phyloP scores from a whole-genome alignment of 2,888 invertebrate species.

The Sarcophaga subvicina region DNA sequence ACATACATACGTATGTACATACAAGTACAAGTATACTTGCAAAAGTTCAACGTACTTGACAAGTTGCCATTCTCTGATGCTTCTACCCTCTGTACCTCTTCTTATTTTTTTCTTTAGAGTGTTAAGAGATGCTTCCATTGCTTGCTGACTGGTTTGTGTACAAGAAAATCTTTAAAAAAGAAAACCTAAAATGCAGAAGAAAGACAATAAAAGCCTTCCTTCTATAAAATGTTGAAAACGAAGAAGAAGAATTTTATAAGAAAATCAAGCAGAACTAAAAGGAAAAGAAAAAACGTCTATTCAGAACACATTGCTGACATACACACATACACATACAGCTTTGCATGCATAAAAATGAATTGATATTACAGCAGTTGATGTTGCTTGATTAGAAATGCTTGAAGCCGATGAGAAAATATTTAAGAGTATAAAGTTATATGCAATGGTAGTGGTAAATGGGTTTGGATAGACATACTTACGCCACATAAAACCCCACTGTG shows the following conservation, averaged over 20 bases:
- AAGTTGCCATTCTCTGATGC: constrained; percentile 23
- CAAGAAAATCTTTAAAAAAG: not conserved
- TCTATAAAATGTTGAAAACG: constrained; percentile 17
- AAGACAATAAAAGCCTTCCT: constrained; percentile 56
- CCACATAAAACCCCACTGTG: too few species aligned
- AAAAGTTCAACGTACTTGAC: constrained; percentile 61
- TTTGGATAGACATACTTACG: too few species aligned
- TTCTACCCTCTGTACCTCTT: not conserved
- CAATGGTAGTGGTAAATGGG: too few species aligned
- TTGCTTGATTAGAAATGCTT: too few species aligned
- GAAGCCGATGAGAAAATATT: too few species aligned
- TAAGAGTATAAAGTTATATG: too few species aligned
- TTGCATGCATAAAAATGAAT: not conserved
- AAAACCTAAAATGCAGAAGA: constrained; percentile 28
- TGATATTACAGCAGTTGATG: too few species aligned
- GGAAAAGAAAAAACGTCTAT: not conserved
- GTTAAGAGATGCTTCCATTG: not conserved
- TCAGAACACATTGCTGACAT: not conserved
- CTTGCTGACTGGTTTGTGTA: not conserved
- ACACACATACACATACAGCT: constrained; percentile 5
- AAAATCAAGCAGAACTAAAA: not conserved
- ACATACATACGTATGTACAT: not conserved
- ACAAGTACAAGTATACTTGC: not conserved
- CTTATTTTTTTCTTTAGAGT: not conserved
- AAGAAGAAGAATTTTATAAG: not conserved